Evolutionary conservation across 2,888 invertebrate genomes (phyloP).

Genomic region (Emmelina monodactyla): DNA sequence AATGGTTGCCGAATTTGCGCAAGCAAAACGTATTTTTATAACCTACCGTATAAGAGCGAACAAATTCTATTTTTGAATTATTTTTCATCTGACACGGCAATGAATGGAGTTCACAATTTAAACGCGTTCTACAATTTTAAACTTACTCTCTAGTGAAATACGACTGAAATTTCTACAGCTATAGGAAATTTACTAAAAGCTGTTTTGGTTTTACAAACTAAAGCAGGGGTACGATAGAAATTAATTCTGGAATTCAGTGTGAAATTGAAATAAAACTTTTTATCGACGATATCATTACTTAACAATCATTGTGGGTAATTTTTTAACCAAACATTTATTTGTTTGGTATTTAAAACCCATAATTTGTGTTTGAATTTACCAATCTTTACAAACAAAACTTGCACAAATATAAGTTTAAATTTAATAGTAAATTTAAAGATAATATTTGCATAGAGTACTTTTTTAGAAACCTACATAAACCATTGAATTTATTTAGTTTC

Average conservation of each 20-base stretch:
- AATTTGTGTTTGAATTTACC: conserved; percentile 33
- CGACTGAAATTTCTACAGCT: conserved; percentile 17
- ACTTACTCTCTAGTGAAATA: conserved; percentile 15
- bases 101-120: conserved; percentile 33
- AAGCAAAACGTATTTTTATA: conserved; percentile 44
- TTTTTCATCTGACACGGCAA: conserved; percentile 39
- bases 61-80: conserved; percentile 37
- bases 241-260: conserved; percentile 56
- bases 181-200: conserved; percentile 16
- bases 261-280: conserved; percentile 55
- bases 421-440: no score
- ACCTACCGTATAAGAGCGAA: conserved; percentile 32
- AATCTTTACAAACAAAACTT: no score
- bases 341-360: conserved; percentile 39
- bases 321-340: conserved; percentile 46
- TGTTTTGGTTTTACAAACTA: conserved; percentile 16
- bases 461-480: no score
- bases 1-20: conserved; percentile 34
- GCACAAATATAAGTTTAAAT: no score
- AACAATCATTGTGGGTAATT: conserved; percentile 35
- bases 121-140: conserved; percentile 17
- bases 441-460: no score
- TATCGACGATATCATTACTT: conserved; percentile 32
- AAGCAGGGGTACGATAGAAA: conserved; percentile 38
- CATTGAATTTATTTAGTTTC: no score